phyloP scores from a whole-genome alignment of 2,888 invertebrate genomes.

The Euplagia quadripunctaria region DNA sequence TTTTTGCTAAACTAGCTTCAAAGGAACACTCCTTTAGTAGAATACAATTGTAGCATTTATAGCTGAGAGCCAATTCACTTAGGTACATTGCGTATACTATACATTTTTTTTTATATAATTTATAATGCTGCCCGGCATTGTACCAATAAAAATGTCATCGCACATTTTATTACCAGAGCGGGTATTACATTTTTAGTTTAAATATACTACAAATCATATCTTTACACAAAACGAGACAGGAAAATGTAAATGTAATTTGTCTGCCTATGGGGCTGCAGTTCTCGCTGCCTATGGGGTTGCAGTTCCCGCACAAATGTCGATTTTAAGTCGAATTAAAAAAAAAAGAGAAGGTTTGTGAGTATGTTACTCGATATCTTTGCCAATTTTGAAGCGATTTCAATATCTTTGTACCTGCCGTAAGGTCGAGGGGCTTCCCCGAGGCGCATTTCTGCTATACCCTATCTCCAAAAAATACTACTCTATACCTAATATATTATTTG shows the following conservation, averaged over 20 bases:
- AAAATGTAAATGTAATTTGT: background rate
- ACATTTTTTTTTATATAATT: too few species aligned
- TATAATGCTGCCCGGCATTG: slow-evolving; percentile 50
- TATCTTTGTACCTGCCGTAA: too few species aligned
- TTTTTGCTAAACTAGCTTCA: background rate
- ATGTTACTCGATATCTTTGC: too few species aligned
- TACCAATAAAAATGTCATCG: slow-evolving; percentile 54
- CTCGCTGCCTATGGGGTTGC: too few species aligned
- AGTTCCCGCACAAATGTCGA: background rate
- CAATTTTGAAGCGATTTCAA: too few species aligned
- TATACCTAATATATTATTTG: too few species aligned
- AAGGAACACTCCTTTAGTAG: background rate
- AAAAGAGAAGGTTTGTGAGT: too few species aligned
- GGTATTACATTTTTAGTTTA: slow-evolving; percentile 56
- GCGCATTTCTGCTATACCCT: too few species aligned
- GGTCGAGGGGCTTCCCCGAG: too few species aligned
- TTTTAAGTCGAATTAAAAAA: background rate
- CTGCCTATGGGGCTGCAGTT: too few species aligned
- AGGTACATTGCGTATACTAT: slow-evolving; percentile 28
- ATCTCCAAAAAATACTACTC: too few species aligned
- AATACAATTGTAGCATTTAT: slow-evolving; percentile 15
- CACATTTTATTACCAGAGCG: slow-evolving; percentile 56
- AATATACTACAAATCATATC: slow-evolving; percentile 43
- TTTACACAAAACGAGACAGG: slow-evolving; percentile 10
- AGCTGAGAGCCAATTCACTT: slow-evolving; percentile 25